Percentiles rank a stretch among this genome's conserved stretches.
phyloP scores from a whole-genome alignment of 2,888 invertebrate species.

The Agrilus mali region DNA sequence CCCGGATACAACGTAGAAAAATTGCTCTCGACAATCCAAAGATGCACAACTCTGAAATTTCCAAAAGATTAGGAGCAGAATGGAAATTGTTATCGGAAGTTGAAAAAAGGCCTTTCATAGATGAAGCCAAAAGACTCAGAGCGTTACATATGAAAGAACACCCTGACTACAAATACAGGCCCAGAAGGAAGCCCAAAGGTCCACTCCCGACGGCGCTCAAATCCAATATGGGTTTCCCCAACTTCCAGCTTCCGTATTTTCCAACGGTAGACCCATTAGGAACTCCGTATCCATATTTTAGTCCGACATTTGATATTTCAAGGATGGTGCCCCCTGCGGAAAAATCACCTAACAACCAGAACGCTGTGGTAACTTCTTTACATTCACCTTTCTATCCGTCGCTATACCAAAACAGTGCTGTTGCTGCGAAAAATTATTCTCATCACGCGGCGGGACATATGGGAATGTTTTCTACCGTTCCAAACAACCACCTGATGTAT shows the following conservation, averaged over 20 bases:
- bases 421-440: slow-evolving; percentile 39
- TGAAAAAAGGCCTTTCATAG: slow-evolving; percentile 88
- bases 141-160: slow-evolving; percentile 84
- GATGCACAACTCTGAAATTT: slow-evolving; percentile 84
- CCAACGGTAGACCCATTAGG: slow-evolving; percentile 43
- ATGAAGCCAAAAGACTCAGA: slow-evolving; percentile 83
- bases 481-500: slow-evolving; percentile 33
- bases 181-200: slow-evolving; percentile 71
- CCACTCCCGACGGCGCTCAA: slow-evolving; percentile 38
- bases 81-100: slow-evolving; percentile 82
- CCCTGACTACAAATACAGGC: slow-evolving; percentile 83
- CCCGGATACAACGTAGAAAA: slow-evolving; percentile 77
- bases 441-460: slow-evolving; percentile 40
- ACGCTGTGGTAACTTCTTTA: slow-evolving; percentile 53
- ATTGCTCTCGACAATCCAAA: slow-evolving; percentile 92
- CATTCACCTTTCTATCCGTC: slow-evolving; percentile 60
- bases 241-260: slow-evolving; percentile 53
- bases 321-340: slow-evolving; percentile 31
- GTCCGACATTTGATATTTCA: slow-evolving; percentile 48
- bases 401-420: slow-evolving; percentile 40
- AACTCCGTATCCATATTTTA: slow-evolving; percentile 61
- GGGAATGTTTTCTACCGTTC: slow-evolving; percentile 35
- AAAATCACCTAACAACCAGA: slow-evolving; percentile 31
- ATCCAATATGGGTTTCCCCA: slow-evolving; percentile 40
- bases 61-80: slow-evolving; percentile 82